Evolutionary conservation across 2,888 invertebrate genomes (phyloP).

Genomic region (Eueremaeus valkanovi): DNA sequence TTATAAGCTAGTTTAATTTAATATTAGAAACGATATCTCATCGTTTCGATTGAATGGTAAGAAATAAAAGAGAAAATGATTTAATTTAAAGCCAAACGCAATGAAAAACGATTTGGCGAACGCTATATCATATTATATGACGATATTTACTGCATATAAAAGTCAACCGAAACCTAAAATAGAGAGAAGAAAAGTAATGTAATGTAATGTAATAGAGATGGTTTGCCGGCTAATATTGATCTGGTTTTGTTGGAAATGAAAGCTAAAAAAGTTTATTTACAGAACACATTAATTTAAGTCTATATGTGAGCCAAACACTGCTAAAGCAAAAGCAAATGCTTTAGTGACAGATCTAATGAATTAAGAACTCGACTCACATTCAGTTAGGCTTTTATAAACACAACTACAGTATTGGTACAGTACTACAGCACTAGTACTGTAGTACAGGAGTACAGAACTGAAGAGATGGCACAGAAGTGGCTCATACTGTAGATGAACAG

Average conservation of each 20-base stretch:
- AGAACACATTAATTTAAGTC: neutral
- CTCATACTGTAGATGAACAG: too few species aligned
- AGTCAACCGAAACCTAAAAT: neutral
- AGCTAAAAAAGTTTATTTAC: slow-evolving; percentile 1
- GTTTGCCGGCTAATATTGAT: neutral
- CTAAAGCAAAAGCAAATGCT: neutral
- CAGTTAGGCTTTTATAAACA: neutral
- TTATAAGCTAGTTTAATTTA: too few species aligned
- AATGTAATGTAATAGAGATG: neutral
- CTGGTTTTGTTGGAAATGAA: neutral
- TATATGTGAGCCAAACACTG: neutral
- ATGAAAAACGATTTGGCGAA: neutral
- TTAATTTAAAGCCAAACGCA: neutral
- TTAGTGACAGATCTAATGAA: neutral
- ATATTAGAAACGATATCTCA: too few species aligned
- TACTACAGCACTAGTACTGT: too few species aligned
- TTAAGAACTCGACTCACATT: slow-evolving; percentile 3
- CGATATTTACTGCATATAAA: neutral
- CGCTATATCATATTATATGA: neutral
- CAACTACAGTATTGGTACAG: too few species aligned
- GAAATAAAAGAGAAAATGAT: neutral
- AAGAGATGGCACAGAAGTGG: too few species aligned
- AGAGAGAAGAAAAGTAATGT: neutral
- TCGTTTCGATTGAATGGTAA: too few species aligned
- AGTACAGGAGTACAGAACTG: too few species aligned